Percentiles rank a stretch among this genome's conserved stretches.
These are phyloP conservation scores for Cichladusa arquata DNA, from an alignment of 2,113 vertebrate genomes.

Conservation along the genomic window DNA sequence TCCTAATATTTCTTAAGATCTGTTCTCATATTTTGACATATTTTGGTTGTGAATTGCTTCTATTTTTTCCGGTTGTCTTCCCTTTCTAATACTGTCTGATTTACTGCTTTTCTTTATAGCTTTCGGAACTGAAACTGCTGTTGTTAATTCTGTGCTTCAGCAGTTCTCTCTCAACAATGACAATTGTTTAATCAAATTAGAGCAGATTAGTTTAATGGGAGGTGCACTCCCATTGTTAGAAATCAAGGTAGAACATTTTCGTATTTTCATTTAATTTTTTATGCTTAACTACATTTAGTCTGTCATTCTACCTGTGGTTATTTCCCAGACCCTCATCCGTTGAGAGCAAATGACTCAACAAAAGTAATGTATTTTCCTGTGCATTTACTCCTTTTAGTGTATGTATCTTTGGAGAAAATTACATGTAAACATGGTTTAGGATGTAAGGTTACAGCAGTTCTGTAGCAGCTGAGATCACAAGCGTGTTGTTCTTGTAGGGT, in stretches of 20 bases:
- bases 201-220: neutral
- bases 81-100: neutral
- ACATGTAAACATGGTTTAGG: neutral
- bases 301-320: neutral
- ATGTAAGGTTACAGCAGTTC: neutral
- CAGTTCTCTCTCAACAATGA: neutral
- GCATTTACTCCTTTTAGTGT: neutral
- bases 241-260: neutral
- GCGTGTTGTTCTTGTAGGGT: rapidly evolving
- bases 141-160: neutral
- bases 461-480: neutral
- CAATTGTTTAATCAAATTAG: neutral
- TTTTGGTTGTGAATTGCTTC: neutral
- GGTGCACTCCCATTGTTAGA: neutral
- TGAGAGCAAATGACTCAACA: neutral
- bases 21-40: neutral
- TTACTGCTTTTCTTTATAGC: neutral
- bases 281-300: neutral
- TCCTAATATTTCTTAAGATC: neutral
- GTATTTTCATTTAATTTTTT: neutral
- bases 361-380: neutral
- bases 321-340: neutral
- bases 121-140: neutral
- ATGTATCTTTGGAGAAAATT: neutral
- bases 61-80: neutral